These are phyloP conservation scores for Hirtodrosophila alboralis DNA, from an alignment of 2,888 invertebrate species.

Conservation along the genomic window DNA sequence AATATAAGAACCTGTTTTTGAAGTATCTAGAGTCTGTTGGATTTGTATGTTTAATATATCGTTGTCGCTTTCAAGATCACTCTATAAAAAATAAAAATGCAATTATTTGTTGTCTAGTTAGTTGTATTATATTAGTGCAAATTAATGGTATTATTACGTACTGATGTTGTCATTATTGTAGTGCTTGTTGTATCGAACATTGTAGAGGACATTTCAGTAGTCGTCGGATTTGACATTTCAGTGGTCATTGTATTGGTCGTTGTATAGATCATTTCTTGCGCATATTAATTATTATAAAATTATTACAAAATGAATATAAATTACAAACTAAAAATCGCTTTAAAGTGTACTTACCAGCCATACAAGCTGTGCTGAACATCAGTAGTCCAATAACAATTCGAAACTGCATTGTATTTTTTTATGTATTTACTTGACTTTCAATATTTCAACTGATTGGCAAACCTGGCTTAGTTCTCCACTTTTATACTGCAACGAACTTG, in stretches of 20 bases:
- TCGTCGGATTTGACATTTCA: background rate
- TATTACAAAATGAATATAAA: too few species aligned
- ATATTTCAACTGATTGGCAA: constrained; percentile 2
- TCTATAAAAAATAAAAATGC: background rate
- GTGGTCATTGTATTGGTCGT: background rate
- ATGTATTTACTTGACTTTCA: constrained; percentile 6
- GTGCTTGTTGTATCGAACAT: rapidly evolving
- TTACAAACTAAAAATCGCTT: too few species aligned
- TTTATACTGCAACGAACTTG: constrained; percentile 23
- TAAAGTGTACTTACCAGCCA: background rate
- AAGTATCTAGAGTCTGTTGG: background rate
- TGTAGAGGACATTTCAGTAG: too few species aligned
- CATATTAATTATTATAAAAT: too few species aligned
- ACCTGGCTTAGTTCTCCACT: background rate
- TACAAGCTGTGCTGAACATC: constrained; percentile 17
- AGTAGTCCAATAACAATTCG: background rate
- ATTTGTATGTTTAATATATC: constrained; percentile 12
- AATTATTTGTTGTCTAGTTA: too few species aligned
- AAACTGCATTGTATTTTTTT: background rate
- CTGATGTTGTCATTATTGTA: background rate
- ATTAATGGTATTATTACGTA: too few species aligned
- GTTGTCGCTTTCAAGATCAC: background rate
- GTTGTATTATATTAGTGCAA: too few species aligned
- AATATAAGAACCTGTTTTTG: constrained; percentile 14
- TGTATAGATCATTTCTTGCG: background rate